Conservation (phyloP, 2,113 vertebrate species). For the Dryoscopus gambensis region DNA sequence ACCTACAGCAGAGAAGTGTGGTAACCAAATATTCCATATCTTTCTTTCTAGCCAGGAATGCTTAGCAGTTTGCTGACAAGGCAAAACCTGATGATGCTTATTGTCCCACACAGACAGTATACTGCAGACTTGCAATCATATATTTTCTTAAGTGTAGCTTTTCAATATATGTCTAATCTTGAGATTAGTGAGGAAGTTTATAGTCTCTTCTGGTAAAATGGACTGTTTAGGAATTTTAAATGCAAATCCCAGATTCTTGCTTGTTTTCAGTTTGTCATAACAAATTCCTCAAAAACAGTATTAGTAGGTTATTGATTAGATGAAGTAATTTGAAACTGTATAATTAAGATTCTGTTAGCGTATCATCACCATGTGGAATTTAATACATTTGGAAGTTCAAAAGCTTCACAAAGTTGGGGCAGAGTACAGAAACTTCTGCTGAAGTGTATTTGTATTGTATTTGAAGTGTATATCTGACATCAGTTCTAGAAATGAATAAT, state of each 20-base stretch:
- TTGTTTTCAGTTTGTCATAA: not conserved
- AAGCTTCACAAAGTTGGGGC: not conserved
- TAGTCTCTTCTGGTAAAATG: not conserved
- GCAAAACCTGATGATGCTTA: not conserved
- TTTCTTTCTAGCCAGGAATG: not conserved
- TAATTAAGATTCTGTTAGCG: not conserved
- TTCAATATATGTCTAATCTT: not conserved
- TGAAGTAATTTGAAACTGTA: not conserved
- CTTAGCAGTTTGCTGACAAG: not conserved
- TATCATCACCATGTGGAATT: not conserved
- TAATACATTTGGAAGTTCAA: not conserved
- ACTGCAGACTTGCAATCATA: not conserved
- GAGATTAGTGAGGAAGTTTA: not conserved
- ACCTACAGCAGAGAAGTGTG: not conserved
- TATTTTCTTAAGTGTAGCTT: not conserved
- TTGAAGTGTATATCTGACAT: not conserved
- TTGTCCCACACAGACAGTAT: not conserved
- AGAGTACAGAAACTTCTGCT: not conserved
- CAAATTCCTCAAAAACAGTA: not conserved
- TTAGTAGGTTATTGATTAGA: not conserved
- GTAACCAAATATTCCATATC: not conserved
- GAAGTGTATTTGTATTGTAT: not conserved
- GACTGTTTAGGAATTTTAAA: not conserved
- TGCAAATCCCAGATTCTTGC: not conserved
- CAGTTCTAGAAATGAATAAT: not conserved